These are phyloP conservation scores for Diaprepes abbreviatus DNA, from an alignment of 2,888 invertebrate genomes.

Conservation along the genomic window DNA sequence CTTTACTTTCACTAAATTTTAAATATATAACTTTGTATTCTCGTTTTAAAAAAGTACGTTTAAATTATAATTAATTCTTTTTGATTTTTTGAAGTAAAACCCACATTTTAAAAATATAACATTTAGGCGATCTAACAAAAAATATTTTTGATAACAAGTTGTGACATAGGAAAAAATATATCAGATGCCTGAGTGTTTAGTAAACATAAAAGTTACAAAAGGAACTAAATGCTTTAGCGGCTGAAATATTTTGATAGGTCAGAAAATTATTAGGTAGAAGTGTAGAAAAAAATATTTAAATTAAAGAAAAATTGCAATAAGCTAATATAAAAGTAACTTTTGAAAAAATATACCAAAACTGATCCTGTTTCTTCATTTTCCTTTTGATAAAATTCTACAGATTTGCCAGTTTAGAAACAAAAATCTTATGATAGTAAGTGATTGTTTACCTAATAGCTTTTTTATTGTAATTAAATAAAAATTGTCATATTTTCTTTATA, in stretches of 20 bases:
- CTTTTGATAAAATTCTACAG: too few relatives aligned
- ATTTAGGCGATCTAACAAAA: constrained; percentile 10
- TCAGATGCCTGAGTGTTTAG: background rate
- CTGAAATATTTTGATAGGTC: background rate
- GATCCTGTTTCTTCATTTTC: too few relatives aligned
- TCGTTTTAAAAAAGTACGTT: too few relatives aligned
- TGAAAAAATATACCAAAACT: too few relatives aligned
- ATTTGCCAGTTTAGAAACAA: too few relatives aligned
- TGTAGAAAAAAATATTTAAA: background rate
- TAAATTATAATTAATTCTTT: background rate
- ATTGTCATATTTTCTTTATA: too few relatives aligned
- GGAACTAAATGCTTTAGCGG: background rate
- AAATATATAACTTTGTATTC: too few relatives aligned
- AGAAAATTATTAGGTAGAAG: background rate
- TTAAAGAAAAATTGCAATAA: too few relatives aligned
- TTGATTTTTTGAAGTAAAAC: background rate
- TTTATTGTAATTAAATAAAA: too few relatives aligned
- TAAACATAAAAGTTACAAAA: background rate
- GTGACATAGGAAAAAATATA: constrained; percentile 6
- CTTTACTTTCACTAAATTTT: constrained; percentile 22
- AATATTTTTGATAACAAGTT: constrained; percentile 44
- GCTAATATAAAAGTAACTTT: too few relatives aligned
- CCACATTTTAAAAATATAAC: background rate
- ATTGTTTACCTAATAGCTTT: too few relatives aligned
- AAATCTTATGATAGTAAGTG: too few relatives aligned